Percentiles rank a stretch among this genome's conserved stretches.
Conservation (phyloP, 2,113 vertebrate genomes). For the Rafetus swinhoei region DNA sequence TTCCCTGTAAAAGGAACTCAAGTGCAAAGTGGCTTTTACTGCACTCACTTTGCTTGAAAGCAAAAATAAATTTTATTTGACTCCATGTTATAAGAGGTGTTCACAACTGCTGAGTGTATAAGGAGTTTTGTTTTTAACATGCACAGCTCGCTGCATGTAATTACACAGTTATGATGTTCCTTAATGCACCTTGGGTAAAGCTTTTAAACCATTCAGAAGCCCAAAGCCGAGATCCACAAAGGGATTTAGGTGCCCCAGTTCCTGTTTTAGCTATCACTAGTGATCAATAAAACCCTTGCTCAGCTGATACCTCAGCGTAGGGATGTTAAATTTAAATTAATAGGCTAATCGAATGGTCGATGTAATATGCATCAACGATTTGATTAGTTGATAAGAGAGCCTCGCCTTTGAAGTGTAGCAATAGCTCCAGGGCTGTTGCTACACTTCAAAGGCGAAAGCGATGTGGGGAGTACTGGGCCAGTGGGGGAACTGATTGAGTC, state of each 20-base stretch:
- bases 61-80: accelerated
- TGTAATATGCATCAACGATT: no score
- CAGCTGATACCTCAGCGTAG: background rate
- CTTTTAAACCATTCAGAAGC: background rate
- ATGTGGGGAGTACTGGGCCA: no score
- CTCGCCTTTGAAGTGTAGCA: no score
- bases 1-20: background rate
- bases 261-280: background rate
- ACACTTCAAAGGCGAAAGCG: no score
- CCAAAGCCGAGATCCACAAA: background rate
- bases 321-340: no score
- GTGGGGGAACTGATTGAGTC: no score
- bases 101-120: accelerated
- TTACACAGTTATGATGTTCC: background rate
- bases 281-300: background rate
- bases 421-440: no score
- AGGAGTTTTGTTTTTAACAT: background rate
- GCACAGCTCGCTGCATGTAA: background rate
- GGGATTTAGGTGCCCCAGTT: background rate
- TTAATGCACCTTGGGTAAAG: background rate
- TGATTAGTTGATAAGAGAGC: no score
- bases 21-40: background rate
- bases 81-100: accelerated
- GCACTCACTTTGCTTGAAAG: background rate
- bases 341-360: no score